Percentiles rank a stretch among this genome's conserved stretches.
Evolutionary conservation across 2,888 invertebrate genomes (phyloP).

Genomic region (Stenoptilia bipunctidactyla): DNA sequence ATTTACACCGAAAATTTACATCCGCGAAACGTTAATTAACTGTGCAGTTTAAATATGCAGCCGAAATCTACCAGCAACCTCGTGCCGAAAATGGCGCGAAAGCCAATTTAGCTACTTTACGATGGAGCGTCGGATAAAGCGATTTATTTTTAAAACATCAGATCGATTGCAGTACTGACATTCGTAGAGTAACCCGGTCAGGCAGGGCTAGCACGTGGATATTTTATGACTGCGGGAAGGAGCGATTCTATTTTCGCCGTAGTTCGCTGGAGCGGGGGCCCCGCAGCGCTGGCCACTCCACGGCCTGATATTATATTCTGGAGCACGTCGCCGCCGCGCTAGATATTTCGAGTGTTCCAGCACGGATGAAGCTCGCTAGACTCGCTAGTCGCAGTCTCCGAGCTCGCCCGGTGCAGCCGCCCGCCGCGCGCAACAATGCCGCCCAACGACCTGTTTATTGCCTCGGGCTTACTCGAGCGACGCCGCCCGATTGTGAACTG

Average conservation of each 20-base stretch:
- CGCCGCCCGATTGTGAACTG: too few species aligned
- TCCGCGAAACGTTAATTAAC: neutral
- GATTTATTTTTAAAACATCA: conserved; percentile 43
- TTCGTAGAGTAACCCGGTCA: conserved; percentile 29
- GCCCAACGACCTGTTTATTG: too few species aligned
- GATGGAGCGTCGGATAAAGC: conserved; percentile 23
- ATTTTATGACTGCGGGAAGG: conserved; percentile 37
- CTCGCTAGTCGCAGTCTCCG: conserved; percentile 62
- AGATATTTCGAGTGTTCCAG: conserved; percentile 67
- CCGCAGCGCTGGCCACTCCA: conserved; percentile 54
- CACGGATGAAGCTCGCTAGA: conserved; percentile 61
- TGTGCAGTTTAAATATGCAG: conserved; percentile 1
- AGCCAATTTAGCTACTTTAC: conserved; percentile 26
- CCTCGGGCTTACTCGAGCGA: too few species aligned
- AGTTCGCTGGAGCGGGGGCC: conserved; percentile 25
- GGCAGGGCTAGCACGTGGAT: conserved; percentile 43
- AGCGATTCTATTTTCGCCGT: conserved; percentile 60
- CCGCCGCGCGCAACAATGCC: conserved; percentile 39
- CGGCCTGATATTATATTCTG: conserved; percentile 69
- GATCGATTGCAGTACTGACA: conserved; percentile 47
- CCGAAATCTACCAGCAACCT: neutral
- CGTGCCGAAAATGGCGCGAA: conserved; percentile 15
- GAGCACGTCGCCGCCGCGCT: conserved; percentile 64
- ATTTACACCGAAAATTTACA: neutral
- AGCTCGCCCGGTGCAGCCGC: conserved; percentile 52